Evolutionary conservation across 2,888 invertebrate genomes (phyloP), one percentile per base, ranked within the genome.

Genomic region (Hemistola chrysoprasaria): DNA sequence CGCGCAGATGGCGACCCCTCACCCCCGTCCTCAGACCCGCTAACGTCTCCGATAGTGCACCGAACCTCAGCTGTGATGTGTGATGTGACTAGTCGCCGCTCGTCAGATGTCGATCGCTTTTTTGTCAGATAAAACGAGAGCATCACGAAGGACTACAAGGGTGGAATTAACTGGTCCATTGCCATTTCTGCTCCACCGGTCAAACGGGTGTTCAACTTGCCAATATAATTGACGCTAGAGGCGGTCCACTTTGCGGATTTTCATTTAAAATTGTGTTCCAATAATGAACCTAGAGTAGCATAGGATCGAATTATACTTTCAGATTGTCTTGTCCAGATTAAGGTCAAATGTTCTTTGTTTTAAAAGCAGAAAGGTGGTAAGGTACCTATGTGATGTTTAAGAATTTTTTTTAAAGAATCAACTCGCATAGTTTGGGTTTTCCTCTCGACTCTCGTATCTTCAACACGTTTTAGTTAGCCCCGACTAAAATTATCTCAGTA

Each of bases 41-140:
- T 4, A 47, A 35, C 63, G 59, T 57, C 16, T 16, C 78, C 62
- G 59, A 66, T 72, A 77, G 77, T 72, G 71, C 82, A 81, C 81
- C 78, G 76, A 79, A 74, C 79, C 71, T 77, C 73, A 66, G 72
- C 71, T 73, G 75, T 61, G 62, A 61, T 66, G 61, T 28, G 47
- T 8, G 21, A 29, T 32, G 36, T 20, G 34, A 40, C 47, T 47
- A 40, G 33, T 46, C 40, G 33, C 38, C 47, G 68, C 71, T 68
- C 70, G 75, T 84, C 83, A 83, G 78, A 83, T 84, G 83, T 81
- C 74, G 81, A 83, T 84, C 82, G 69, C 66, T 66, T 78, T 79
- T 78, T 78, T 72, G 66, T 62, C 58, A 59, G 56, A 61, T 62
- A 58, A 63, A 61, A 64, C 56, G 58, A 59, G 59, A 59, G 50